Percentiles rank a stretch among this genome's conserved stretches.
These are phyloP conservation scores for Ovibos moschatus DNA, from an alignment of 2,113 vertebrate genomes.

Conservation along the genomic window DNA sequence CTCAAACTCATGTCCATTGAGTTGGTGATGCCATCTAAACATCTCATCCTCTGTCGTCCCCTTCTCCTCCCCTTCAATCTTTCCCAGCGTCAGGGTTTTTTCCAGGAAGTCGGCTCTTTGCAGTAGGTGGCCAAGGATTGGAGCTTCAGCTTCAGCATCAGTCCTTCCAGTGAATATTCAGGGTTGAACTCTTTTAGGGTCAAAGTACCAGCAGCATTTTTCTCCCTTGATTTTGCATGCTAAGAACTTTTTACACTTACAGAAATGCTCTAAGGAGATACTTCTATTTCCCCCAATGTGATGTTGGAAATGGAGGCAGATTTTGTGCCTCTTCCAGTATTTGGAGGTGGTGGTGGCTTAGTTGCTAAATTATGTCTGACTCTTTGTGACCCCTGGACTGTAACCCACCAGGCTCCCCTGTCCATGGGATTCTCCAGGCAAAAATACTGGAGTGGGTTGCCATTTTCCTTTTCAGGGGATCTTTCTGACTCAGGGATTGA, in stretches of 20 bases:
- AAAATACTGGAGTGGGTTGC: not conserved
- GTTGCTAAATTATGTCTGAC: not conserved
- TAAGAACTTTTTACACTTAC: not conserved
- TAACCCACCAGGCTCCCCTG: not conserved
- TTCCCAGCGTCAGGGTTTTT: not conserved
- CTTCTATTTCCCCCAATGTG: not conserved
- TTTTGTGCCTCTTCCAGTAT: fast-evolving
- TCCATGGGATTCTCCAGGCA: not conserved
- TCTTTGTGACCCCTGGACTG: not conserved
- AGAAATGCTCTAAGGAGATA: not conserved
- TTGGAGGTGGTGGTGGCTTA: not conserved
- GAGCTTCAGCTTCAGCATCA: not conserved
- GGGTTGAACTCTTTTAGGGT: not conserved
- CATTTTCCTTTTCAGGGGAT: not conserved
- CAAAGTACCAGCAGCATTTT: not conserved
- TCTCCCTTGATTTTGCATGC: not conserved
- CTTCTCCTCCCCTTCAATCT: not conserved
- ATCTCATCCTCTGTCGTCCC: not conserved
- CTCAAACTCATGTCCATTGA: not conserved
- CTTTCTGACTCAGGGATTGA: not conserved
- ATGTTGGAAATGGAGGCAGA: not conserved
- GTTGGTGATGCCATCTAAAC: not conserved
- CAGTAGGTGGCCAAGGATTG: not conserved
- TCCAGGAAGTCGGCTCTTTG: not conserved
- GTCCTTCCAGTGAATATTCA: not conserved